Evolutionary conservation across 2,888 invertebrate species (phyloP), one percentile per base, ranked within the genome.

Genomic region (Nomada ferruginata): DNA sequence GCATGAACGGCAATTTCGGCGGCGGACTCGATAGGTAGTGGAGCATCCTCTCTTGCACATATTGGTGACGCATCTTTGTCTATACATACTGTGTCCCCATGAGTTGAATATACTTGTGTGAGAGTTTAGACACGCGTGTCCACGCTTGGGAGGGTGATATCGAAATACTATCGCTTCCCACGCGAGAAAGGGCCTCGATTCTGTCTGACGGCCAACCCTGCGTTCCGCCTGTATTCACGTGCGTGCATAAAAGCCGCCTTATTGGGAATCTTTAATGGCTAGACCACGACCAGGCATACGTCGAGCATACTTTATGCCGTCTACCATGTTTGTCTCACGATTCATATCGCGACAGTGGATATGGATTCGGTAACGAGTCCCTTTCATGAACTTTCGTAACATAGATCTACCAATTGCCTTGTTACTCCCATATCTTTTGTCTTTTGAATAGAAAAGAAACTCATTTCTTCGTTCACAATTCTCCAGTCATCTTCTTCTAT

Each of bases 141-240:
- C 65, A 57, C 77, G 77, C 26, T 66, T 26, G 81, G 70, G 66
- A 77, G 73, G 73, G 76, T 75, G 76, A 83, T 84, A 84, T 84
- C 83, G 82, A 83, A 84, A 83, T 82, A 82, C 82, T 83, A 83
- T 82, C 82, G 82, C 85, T 85, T 85, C 85, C 85, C 85, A 85
- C 85, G 85, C 85, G 81, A 79, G 80, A 71, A 70, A 70, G 64
- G 70, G 69, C 72, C 73, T 76, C 76, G 85, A 83, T 83, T 85
- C 75, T 63, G 75, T 77, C 77, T 57, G 59, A 64, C 65, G 55
- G 53, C 52, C 57, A 26, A 57, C 55, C 74, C 26, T 68, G 50
- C 68, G 72, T 75, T 66, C 68, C 36, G 59, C 36, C 61, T 66
- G 65, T 66, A 23, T 82, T 76, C 82, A 79, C 76, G 84, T 79